Evolutionary conservation across 2,888 invertebrate species (phyloP), one percentile per base, ranked within the genome.

Genomic region (Actias luna): DNA sequence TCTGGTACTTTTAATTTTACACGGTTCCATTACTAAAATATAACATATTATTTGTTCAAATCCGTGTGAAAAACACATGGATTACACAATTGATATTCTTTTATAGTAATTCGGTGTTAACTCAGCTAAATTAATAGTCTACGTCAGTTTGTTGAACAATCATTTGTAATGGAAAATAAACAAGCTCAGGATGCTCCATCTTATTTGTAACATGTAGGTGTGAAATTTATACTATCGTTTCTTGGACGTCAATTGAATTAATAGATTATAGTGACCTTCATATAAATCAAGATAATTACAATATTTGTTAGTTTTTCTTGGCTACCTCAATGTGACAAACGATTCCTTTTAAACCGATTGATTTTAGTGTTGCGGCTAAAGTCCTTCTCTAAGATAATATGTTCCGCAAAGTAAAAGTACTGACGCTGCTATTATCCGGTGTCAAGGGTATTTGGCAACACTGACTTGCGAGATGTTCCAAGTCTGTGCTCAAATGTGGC

Each of bases 261-360:
- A 5, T 4, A 42, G 42, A 42, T 42, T 18, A 5, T 18, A 18
- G 7, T 42, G 42, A 18, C 42, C 42, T 42, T 42, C 18, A 42
- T 10, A n/a, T n/a, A n/a, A 22, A 46, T 46, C 18, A 46, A 18
- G 10, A 46, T 46, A 46, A 46, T 46, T 33, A 33, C 5, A 33
- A 39, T 50, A 58, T 31, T 31, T 16, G 35, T 60, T 60, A 61
- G 27, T 60, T 59, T 42, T 39, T 39, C 5, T 39, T 39, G 2
- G 39, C 42, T 7, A n/a, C 16, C n/a, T 42, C n/a, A 18, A 42
- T 42, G 42, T 42, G 7, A 42, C 18, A 39, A n/a, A 5, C 5
- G 39, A 39, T 39, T 16, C 36, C 12, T 36, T 8, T 14, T 36
- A n/a, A n/a, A n/a, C n/a, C n/a, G n/a, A n/a, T n/a, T n/a, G n/a